Conservation (phyloP, 2,888 invertebrate genomes). For the Aradus depressus region DNA sequence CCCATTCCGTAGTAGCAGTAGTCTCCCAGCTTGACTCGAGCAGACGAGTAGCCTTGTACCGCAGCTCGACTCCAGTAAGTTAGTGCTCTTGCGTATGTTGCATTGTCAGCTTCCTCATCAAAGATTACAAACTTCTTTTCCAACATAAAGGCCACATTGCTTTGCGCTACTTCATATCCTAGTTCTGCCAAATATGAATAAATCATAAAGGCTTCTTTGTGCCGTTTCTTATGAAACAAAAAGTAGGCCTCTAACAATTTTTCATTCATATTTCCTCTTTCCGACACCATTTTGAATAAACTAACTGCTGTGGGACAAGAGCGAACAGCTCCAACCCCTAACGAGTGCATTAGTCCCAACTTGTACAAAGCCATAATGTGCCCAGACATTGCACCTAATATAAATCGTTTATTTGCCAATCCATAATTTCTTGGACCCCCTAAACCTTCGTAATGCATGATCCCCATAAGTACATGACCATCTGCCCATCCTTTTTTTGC, state of each 20-base stretch:
- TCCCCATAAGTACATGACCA: conserved; percentile 90
- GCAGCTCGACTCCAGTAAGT: conserved; percentile 91
- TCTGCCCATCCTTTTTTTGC: conserved; percentile 99
- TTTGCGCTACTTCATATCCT: conserved; percentile 95
- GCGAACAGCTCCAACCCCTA: conserved; percentile 86
- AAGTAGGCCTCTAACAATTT: conserved; percentile 81
- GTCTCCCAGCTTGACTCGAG: conserved; percentile 91
- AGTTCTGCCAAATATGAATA: conserved; percentile 87
- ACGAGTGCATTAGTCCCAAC: conserved; percentile 94
- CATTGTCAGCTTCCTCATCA: conserved; percentile 38
- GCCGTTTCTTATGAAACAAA: conserved; percentile 70
- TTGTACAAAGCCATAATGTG: conserved; percentile 94
- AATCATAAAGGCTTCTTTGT: conserved; percentile 73
- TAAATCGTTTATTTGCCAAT: conserved; percentile 91
- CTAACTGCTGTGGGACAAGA: conserved; percentile 92
- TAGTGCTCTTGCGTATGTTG: conserved; percentile 71
- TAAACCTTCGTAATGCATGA: conserved; percentile 91
- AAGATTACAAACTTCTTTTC: conserved; percentile 53
- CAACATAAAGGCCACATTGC: conserved; percentile 87
- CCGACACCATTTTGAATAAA: conserved; percentile 97
- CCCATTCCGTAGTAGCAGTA: conserved; percentile 97
- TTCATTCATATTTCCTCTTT: conserved; percentile 81
- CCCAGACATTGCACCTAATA: conserved; percentile 91
- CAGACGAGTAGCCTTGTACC: conserved; percentile 78
- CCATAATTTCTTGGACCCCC: conserved; percentile 83